Evolutionary conservation across 2,888 invertebrate species (phyloP), one percentile per base, ranked within the genome.

Genomic region (Eilema depressum): DNA sequence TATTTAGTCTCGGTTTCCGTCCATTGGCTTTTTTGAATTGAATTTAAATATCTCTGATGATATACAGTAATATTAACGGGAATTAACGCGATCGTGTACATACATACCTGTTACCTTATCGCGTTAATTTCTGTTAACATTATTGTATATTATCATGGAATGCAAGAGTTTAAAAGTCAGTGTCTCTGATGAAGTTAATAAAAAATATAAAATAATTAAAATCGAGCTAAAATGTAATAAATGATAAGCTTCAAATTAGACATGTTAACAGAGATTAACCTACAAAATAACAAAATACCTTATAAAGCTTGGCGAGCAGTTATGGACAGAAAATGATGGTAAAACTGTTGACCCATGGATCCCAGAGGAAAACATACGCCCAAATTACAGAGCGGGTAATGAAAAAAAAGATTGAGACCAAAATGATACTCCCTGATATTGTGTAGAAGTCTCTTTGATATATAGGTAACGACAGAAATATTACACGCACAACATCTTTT

Each of bases 321-420:
- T 72, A 70, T 59, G 56, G 71, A 71, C 75, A 76, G 70, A 77
- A 76, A 78, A 74, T 28, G 70, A 70, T 60, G 70, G 68, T 76
- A 74, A 73, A 76, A 79, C 68, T 69, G 77, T 73, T 78, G 75
- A 83, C 74, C 77, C 74, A 33, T 59, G 68, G 75, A 70, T 75
- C 64, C 63, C 73, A 25, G 73, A 74, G 66, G 64, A n/a, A 53
- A 75, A 77, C 66, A 78, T 66, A 76, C 69, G 62, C 63, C 70
- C 68, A 75, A 75, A 83, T 83, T 69, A 77, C 70, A 68, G 68
- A 69, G 75, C 28, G 33, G 17, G 57, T 69, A 75, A 60, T 68
- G 68, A 73, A 69, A 72, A 75, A 64, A 69, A 60, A 69, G 17
- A 69, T 69, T 41, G 28, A 61, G 61, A 65, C 65, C 70, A 63